Base-by-base conservation (phyloP, 2,113 vertebrate genomes). In the Oreochromis spilurus region DNA sequence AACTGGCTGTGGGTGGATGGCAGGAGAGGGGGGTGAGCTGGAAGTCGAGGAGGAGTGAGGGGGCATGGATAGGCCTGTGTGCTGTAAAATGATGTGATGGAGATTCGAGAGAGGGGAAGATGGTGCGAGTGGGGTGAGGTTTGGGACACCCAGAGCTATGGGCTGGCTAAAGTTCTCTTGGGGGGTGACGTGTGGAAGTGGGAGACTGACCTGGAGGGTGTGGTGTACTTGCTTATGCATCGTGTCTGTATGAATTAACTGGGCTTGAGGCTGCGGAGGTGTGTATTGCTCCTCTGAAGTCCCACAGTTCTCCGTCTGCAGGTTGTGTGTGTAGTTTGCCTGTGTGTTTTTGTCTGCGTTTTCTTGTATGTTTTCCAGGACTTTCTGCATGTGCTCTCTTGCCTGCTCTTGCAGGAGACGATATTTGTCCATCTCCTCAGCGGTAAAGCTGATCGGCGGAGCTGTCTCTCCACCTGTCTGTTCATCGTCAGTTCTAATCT, bases 361-460 rank as follows among this genome's bases (percentile, higher is more conserved):
- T 12, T 97, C 93, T 29, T 96, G 94, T 29, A 94, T 95, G 79
- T 97, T 97, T 79, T 97, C 96, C 82, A 99, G 96, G 55, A 96
- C 94, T 88, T 97, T 98, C 97, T 99, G 97, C 97, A 99, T 96
- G 90, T 99, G 99, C 94, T 98, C 97, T 93, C 98, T 97, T 36
- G 99, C 99, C 95, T 98, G 98, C 77, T 98, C 96, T 93, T 99
- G 99, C 45, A 99, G 97, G 84, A 97, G 91, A 80, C 97, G 97
- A 81, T 99, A 99, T 93, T 99, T 99, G 87, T 98, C 98, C 92
- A 99, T 96, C 95, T 99, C 99, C 82, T 99, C 99, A 4, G 97
- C 97, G 10, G 97, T 97, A 93, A 98, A 99, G 7, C 96, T 99
- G 94, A 99, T 95, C 82, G 97, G 97, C 83, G 96, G 96, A 89